These are phyloP conservation scores for Pseudococcus jackbeardsleyi DNA, from an alignment of 2,888 invertebrate genomes.

Conservation along the genomic window DNA sequence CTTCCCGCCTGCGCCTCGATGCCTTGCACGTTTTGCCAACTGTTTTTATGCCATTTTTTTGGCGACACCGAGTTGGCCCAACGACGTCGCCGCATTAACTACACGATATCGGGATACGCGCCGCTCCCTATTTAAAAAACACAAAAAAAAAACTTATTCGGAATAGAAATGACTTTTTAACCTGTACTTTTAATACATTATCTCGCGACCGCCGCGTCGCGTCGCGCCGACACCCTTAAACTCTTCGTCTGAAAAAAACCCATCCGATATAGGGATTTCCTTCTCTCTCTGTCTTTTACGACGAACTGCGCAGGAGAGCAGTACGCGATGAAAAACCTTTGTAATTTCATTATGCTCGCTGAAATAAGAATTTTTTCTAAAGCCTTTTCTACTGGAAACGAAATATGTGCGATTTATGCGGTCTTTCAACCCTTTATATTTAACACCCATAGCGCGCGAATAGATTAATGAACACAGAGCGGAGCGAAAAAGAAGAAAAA, in stretches of 20 bases:
- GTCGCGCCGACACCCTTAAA: slow-evolving; percentile 26
- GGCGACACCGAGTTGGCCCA: slow-evolving; percentile 54
- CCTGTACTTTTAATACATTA: slow-evolving; percentile 53
- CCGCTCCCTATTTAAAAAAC: slow-evolving; percentile 36
- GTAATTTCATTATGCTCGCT: slow-evolving; percentile 61
- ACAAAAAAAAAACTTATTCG: slow-evolving; percentile 35
- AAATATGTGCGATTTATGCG: slow-evolving; percentile 60
- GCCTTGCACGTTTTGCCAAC: not conserved
- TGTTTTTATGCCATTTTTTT: slow-evolving; percentile 3
- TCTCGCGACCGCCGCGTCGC: not conserved
- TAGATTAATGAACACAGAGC: slow-evolving; percentile 49
- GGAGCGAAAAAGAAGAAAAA: slow-evolving; percentile 35
- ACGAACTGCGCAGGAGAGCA: not conserved
- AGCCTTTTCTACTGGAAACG: slow-evolving; percentile 60
- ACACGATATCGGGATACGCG: slow-evolving; percentile 53
- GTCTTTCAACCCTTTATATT: slow-evolving; percentile 59
- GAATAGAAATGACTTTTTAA: slow-evolving; percentile 64
- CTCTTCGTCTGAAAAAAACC: slow-evolving; percentile 28
- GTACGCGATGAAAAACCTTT: slow-evolving; percentile 29
- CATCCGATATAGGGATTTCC: slow-evolving; percentile 54
- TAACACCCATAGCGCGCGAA: slow-evolving; percentile 39
- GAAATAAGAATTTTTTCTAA: slow-evolving; percentile 60
- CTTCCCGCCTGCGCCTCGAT: not conserved
- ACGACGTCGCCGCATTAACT: slow-evolving; percentile 61
- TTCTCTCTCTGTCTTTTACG: not conserved